Percentiles rank a stretch among this genome's conserved stretches.
phyloP scores from a whole-genome alignment of 2,888 invertebrate genomes.

The Cerceris ruficornis region DNA sequence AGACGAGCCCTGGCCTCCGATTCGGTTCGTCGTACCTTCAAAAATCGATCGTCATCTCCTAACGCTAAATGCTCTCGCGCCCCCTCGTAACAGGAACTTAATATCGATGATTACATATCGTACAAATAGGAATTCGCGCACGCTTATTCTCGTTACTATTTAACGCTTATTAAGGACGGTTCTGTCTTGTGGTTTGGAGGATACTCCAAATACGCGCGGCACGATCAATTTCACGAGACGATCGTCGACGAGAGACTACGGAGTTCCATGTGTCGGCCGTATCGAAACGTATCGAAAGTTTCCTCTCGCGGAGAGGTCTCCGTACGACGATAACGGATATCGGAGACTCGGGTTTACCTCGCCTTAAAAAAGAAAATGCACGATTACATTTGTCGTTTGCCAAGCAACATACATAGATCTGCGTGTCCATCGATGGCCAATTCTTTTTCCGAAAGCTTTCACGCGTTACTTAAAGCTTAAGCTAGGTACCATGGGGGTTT shows the following conservation, averaged over 20 bases:
- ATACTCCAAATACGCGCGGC: neutral
- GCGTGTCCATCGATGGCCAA: constrained; percentile 10
- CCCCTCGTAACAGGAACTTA: neutral
- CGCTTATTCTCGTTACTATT: neutral
- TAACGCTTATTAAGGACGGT: constrained; percentile 38
- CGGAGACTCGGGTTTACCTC: constrained; percentile 33
- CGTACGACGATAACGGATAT: constrained; percentile 18
- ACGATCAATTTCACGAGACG: neutral
- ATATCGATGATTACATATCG: neutral
- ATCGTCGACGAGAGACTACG: neutral
- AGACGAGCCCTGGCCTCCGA: constrained; percentile 18
- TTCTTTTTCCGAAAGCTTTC: neutral
- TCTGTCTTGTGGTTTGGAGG: constrained; percentile 11
- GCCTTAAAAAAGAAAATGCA: constrained; percentile 44
- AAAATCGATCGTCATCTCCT: neutral
- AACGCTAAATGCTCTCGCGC: neutral
- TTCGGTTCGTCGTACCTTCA: constrained; percentile 16
- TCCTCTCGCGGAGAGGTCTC: neutral
- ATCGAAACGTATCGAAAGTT: neutral
- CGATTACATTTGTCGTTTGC: constrained; percentile 22
- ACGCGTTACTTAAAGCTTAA: constrained; percentile 11
- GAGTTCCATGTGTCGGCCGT: neutral
- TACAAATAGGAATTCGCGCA: neutral
- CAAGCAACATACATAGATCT: constrained; percentile 14
- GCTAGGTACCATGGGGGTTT: constrained; percentile 1